Evolutionary conservation across 2,888 invertebrate genomes (phyloP), one percentile per base, ranked within the genome.

Genomic region (Phytoseiulus persimilis): DNA sequence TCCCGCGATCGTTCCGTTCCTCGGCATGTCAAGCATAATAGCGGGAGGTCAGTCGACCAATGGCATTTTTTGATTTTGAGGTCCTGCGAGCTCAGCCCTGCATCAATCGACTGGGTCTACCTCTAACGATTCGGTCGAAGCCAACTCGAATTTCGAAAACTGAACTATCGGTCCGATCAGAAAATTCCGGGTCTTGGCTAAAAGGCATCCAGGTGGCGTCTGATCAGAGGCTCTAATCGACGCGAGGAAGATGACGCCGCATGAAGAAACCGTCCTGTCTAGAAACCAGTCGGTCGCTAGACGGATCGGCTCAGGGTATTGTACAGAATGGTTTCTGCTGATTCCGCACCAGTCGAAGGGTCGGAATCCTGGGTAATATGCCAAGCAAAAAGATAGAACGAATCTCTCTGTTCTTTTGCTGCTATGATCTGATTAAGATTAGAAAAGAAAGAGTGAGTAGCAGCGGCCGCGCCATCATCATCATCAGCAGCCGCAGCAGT

Each of bases 341-440:
- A n/a, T 87, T 2, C 33, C 31, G 33, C 87, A 32, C 33, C 87
- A 33, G 45, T 45, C 14, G 87, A n/a, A 87, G 65, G 18, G 87
- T 83, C 31, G 83, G 83, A 83, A 83, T 83, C 83, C 32, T 31
- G 32, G 32, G 32, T 87, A 87, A 87, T 87, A 87, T 87, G 87
- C 39, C 32, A 31, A 45, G 39, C 87, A 33, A 87, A 33, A 32
- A 87, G 87, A 87, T 87, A 87, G 33, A 87, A 87, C 45, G 33
- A 87, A 39, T 28, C n/a, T 33, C 87, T 87, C 87, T 87, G 87
- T 87, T 87, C 87, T 84, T 32, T 33, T 84, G 14, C 65, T 87
- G 32, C 87, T 32, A 87, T 87, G 87, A 87, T 87, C 87, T 87
- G 87, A 87, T 87, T 87, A 45, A 87, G 87, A 87, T 87, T 87